phyloP scores from a whole-genome alignment of 2,888 invertebrate species.

The Eudasyphora cyanicolor region DNA sequence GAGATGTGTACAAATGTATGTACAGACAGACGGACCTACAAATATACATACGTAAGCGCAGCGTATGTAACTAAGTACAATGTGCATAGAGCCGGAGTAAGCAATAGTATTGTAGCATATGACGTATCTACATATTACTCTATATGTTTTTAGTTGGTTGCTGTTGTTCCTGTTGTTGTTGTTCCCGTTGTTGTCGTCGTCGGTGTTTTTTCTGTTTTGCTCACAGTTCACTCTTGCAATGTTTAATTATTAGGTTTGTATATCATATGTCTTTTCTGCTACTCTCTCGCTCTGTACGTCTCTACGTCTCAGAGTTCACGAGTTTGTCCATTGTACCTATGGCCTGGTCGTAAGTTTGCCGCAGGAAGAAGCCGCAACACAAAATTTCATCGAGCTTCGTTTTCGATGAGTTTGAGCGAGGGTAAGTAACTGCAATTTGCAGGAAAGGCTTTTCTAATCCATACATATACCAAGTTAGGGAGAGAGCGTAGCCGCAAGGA shows the following conservation, averaged over 20 bases:
- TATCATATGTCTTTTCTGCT: conserved; percentile 12
- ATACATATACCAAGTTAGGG: too few relatives aligned
- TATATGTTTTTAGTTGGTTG: conserved; percentile 39
- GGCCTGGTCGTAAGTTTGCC: neutral
- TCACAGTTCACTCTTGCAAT: conserved; percentile 60
- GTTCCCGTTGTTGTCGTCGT: conserved; percentile 33
- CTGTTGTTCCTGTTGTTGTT: conserved; percentile 27
- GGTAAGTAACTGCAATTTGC: neutral
- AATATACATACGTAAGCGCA: neutral
- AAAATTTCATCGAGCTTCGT: neutral
- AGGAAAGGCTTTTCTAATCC: neutral
- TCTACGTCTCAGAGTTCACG: neutral
- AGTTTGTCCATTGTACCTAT: neutral
- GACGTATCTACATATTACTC: conserved; percentile 24
- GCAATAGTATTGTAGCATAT: too few relatives aligned
- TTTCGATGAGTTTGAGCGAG: neutral
- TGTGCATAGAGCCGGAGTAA: too few relatives aligned
- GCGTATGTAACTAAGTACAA: too few relatives aligned
- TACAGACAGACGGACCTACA: neutral
- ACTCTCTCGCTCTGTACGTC: conserved; percentile 1
- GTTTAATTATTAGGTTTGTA: conserved; percentile 61
- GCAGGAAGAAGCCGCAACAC: too few relatives aligned
- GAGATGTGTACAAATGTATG: neutral
- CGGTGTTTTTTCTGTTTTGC: conserved; percentile 30
- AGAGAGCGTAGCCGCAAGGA: neutral